Base-by-base conservation (phyloP, 1,140 invertebrate genomes). In the Metaphire vulgaris region DNA sequence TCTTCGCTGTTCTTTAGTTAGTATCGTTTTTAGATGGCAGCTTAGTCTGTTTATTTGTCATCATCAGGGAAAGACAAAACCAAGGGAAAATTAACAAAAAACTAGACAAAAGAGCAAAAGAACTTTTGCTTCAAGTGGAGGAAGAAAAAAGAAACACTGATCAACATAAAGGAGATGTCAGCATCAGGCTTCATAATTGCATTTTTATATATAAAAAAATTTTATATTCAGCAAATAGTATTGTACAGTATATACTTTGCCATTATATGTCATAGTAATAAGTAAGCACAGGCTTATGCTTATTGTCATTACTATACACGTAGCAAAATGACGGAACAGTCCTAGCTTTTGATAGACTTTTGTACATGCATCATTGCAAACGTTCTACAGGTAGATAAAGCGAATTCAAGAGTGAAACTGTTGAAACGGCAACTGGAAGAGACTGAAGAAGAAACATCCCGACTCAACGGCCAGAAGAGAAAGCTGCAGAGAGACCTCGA, bases 141-240 rank as follows among this genome's bases (percentile, higher is more conserved):
- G 96, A 99, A 85, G 96, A 98, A 83, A 88, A 95, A 77, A 88
- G 96, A 76, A 93, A 96, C 83, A 92, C 94, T 72, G 96, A 98
- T 83, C 95, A 97, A 85, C 96, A 93, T 84, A 98, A 98, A 87
- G 96, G 98, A 87, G 95, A 98, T 89, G 92, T 95, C 76, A 93
- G 94, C 83, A 94, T 94, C 88, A 91, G 90, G 29, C 28, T 41
- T 72, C 33, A 41, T 71, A n/a, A n/a, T n/a, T n/a, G n/a, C n/a
- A n/a, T n/a, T n/a, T n/a, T n/a, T n/a, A n/a, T n/a, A n/a, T n/a
- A n/a, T n/a, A n/a, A n/a, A n/a, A n/a, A n/a, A n/a, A n/a, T n/a
- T n/a, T n/a, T n/a, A n/a, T n/a, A n/a, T n/a, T n/a, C n/a, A n/a
- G n/a, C n/a, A n/a, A n/a, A n/a, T n/a, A n/a, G n/a, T n/a, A n/a